Evolutionary conservation across 2,113 vertebrate species (phyloP).

Genomic region (Pholis gunnellus): DNA sequence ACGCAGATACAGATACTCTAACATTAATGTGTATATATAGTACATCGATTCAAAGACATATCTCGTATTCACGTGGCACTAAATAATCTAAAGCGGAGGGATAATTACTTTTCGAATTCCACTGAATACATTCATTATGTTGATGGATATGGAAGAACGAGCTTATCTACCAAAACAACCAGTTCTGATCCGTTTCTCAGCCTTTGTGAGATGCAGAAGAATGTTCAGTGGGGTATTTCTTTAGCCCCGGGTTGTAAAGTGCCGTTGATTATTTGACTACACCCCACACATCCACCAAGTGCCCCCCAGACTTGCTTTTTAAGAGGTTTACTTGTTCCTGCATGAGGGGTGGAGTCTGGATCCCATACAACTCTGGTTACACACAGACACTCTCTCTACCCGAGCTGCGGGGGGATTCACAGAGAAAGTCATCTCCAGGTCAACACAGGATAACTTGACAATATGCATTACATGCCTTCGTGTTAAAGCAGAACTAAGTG

Average conservation of each 20-base stretch:
- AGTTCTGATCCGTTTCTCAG: constrained; percentile 64
- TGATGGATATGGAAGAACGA: constrained; percentile 32
- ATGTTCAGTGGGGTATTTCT: constrained; percentile 73
- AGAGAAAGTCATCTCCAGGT: constrained; percentile 61
- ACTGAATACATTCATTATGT: constrained; percentile 15
- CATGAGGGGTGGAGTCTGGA: constrained; percentile 69
- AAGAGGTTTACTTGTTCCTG: constrained; percentile 80
- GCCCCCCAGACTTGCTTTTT: constrained; percentile 77
- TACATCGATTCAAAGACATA: not conserved
- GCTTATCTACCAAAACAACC: constrained; percentile 55
- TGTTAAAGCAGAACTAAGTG: constrained; percentile 20
- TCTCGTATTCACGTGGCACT: constrained; percentile 16
- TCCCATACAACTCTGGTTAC: constrained; percentile 73
- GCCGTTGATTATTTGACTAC: constrained; percentile 65
- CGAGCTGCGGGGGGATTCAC: constrained; percentile 53
- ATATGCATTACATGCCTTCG: constrained; percentile 37
- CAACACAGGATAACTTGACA: constrained; percentile 54
- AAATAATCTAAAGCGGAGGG: constrained; percentile 4
- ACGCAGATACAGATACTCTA: constrained; percentile 18
- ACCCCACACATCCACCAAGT: constrained; percentile 52
- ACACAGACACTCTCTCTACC: constrained; percentile 59
- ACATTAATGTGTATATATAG: not conserved
- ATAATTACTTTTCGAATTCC: constrained; percentile 21
- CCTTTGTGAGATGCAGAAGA: constrained; percentile 74
- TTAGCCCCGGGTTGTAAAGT: constrained; percentile 72